Base-by-base conservation (phyloP, 2,888 invertebrate genomes). In the Heliconius ethilla region DNA sequence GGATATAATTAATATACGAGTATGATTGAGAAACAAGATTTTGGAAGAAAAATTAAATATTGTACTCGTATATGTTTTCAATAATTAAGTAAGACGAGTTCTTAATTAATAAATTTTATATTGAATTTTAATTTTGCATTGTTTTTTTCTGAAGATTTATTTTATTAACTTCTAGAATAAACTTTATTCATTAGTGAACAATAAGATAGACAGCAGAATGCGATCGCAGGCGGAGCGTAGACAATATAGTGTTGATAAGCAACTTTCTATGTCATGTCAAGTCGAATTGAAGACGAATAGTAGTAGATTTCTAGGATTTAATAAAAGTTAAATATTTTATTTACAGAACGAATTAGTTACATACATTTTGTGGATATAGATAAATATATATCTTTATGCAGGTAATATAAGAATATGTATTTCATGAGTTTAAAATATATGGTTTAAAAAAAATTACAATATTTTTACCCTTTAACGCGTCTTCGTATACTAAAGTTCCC, bases 231-330 rank as follows among this genome's bases (percentile, higher is more conserved):
- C 91, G 90, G 87, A 87, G 89, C 86, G 75, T 85, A 88, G 87
- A 92, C 93, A 92, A 92, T 92, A 91, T 92, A 91, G 92, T 91
- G 92, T 91, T 89, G 92, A 92, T 92, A 92, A 91, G 89, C 86
- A 86, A 90, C 92, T 92, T 92, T 93, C 92, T 91, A 45, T 45
- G 62, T 65, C 15, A 65, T 25, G n/a, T 59, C 18, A 22, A 22
- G 45, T 74, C 45, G 22, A 22, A 25, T 67, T 67, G 40, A 11
- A 37, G n/a, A 69, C 25, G n/a, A 5, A 13, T 45, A 25, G 15
- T 69, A n/a, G 40, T 45, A 25, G 69, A 69, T 13, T 15, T 69
- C 40, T 69, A 25, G 15, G 25, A 9, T 15, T 72, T 33, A 33
- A 70, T 70, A 27, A 51, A 70, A 70, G 1, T 0, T 27, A 45